Evolutionary conservation across 2,113 vertebrate genomes (phyloP), one percentile per base, ranked within the genome.

Genomic region (Heloderma charlesbogerti): DNA sequence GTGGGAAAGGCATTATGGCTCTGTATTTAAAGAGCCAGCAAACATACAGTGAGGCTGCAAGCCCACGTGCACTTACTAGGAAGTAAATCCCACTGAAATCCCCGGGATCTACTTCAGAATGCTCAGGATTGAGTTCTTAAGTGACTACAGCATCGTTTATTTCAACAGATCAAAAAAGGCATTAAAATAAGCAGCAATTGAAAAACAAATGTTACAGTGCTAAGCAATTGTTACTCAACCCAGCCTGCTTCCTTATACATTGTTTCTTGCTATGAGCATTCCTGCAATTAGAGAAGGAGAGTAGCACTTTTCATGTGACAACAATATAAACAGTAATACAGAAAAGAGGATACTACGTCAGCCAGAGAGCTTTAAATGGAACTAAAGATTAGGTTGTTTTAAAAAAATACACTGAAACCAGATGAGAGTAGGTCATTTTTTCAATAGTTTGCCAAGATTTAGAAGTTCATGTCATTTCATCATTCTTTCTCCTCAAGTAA

Each of bases 341-440:
- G 81, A 51, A 48, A 27, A 29, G 20, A 18, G 20, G 40, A 40
- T 66, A n/a, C 10, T 63, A 43, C 54, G 8, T 0, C 25, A 84
- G 86, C 94, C 27, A 90, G 84, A 91, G 77, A 5, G 12, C 25
- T 88, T 51, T n/a, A 92, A 86, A 88, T 2, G 45, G n/a, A 91
- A 91, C 60, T 84, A 86, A 9, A 91, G 87, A 85, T 67, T 67
- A n/a, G 29, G 18, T 71, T n/a, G 18, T 34, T 78, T 66, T 34
- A 13, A 91, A 90, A 92, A 92, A 91, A 60, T 22, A 86, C 89
- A 75, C 48, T 88, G 91, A 90, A 22, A 87, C 0, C 9, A 92
- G 90, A 77, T 27, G 29, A 91, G 91, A 20, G 75, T 84, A 57
- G 91, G 82, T 82, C 71, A 90, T n/a, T 13, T 91, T 92, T 93